These are phyloP conservation scores for Kradibia gibbosae DNA, from an alignment of 1,140 invertebrate genomes.

Conservation along the genomic window DNA sequence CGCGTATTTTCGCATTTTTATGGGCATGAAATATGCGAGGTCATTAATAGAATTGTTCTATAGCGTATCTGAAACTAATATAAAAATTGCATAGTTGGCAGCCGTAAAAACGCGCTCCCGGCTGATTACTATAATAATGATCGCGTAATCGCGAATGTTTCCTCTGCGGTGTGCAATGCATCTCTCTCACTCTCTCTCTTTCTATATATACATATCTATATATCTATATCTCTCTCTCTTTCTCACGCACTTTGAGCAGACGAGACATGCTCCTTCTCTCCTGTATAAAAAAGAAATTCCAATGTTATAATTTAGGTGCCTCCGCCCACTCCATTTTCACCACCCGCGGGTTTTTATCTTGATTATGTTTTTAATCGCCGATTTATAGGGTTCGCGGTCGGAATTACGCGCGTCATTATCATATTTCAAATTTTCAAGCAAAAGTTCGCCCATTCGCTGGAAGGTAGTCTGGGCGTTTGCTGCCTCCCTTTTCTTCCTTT, in stretches of 20 bases:
- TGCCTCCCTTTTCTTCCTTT: not conserved
- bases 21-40: conserved; percentile 42
- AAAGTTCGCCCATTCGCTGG: not conserved
- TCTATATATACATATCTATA: not conserved
- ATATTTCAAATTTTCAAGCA: not conserved
- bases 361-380: not conserved
- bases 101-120: conserved; percentile 26
- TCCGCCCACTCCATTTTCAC: too few relatives aligned
- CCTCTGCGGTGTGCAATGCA: not conserved
- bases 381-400: not conserved
- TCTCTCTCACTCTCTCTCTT: not conserved
- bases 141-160: conserved; percentile 33
- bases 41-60: conserved; percentile 45
- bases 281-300: not conserved
- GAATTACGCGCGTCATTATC: not conserved
- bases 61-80: conserved; percentile 38
- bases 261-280: not conserved
- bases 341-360: not conserved
- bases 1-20: conserved; percentile 46
- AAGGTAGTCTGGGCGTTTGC: not conserved
- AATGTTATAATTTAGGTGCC: not conserved
- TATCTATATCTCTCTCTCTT: not conserved
- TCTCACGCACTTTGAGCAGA: too few relatives aligned
- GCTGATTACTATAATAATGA: conserved; percentile 40
- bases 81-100: conserved; percentile 38